Evolutionary conservation across 2,888 invertebrate genomes (phyloP).

Genomic region (Polyploca ridens): DNA sequence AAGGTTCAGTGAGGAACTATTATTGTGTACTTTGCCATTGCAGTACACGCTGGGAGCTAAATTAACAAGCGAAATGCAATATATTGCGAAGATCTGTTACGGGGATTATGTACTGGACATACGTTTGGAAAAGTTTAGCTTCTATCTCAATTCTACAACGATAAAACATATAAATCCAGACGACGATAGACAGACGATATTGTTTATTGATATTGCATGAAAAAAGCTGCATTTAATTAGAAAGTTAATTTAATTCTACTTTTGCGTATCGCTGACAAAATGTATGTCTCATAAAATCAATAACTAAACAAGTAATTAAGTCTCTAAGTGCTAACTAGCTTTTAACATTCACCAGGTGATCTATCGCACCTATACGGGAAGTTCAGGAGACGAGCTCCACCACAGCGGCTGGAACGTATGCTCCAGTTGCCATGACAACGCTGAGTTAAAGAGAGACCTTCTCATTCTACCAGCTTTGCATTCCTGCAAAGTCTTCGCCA

Average conservation of each 20-base stretch:
- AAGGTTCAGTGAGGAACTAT: conserved; percentile 46
- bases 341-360: conserved; percentile 87
- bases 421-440: conserved; percentile 91
- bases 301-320: no score
- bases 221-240: no score
- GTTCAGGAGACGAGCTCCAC: conserved; percentile 94
- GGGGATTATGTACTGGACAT: conserved; percentile 34
- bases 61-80: conserved; percentile 71
- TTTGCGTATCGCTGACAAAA: no score
- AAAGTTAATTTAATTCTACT: no score
- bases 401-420: conserved; percentile 99
- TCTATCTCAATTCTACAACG: conserved; percentile 6
- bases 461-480: conserved; percentile 93
- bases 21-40: conserved; percentile 60
- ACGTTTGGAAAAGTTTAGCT: conserved; percentile 17
- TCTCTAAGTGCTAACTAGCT: no score
- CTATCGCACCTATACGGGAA: conserved; percentile 91
- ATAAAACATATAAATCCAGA: background rate
- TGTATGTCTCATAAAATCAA: no score
- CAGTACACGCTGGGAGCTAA: conserved; percentile 56
- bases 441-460: conserved; percentile 87
- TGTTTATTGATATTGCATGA: no score
- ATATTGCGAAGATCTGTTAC: conserved; percentile 58
- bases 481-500: conserved; percentile 92
- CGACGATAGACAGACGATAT: background rate